phyloP scores from a whole-genome alignment of 2,797 vertebrate species.

The Caiman crocodilus region DNA sequence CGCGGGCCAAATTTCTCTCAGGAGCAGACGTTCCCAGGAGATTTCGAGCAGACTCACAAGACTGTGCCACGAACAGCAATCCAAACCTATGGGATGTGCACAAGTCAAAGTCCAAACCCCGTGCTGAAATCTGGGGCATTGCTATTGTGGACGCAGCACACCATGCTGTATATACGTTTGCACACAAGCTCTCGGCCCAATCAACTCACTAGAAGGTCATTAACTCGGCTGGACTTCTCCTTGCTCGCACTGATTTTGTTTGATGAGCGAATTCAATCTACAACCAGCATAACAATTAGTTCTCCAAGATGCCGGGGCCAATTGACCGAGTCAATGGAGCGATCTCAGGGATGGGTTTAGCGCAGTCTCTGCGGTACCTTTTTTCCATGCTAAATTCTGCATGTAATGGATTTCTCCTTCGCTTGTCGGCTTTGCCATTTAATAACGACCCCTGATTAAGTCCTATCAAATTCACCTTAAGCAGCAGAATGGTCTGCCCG shows the following conservation, averaged over 20 bases:
- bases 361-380: background rate
- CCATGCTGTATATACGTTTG: conserved; percentile 33
- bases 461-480: background rate
- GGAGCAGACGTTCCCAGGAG: background rate
- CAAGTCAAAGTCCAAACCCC: conserved; percentile 49
- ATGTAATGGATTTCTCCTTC: background rate
- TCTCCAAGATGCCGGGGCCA: conserved; percentile 34
- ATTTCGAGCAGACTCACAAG: background rate
- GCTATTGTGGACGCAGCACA: conserved; percentile 42
- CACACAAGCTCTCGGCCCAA: conserved; percentile 46
- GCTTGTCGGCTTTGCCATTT: background rate
- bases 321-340: background rate
- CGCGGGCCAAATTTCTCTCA: background rate
- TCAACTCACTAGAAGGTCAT: conserved; percentile 53
- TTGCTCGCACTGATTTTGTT: conserved; percentile 44
- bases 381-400: fast-evolving
- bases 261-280: conserved; percentile 42
- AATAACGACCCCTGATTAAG: background rate
- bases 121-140: conserved; percentile 28
- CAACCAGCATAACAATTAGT: conserved; percentile 12
- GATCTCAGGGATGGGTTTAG: background rate
- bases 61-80: conserved; percentile 11
- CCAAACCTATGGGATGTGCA: conserved; percentile 31
- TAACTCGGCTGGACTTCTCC: conserved; percentile 61
- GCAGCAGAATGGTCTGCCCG: background rate